Evolutionary conservation across 2,888 invertebrate genomes (phyloP).

Genomic region (Torymus aiolomorphi): DNA sequence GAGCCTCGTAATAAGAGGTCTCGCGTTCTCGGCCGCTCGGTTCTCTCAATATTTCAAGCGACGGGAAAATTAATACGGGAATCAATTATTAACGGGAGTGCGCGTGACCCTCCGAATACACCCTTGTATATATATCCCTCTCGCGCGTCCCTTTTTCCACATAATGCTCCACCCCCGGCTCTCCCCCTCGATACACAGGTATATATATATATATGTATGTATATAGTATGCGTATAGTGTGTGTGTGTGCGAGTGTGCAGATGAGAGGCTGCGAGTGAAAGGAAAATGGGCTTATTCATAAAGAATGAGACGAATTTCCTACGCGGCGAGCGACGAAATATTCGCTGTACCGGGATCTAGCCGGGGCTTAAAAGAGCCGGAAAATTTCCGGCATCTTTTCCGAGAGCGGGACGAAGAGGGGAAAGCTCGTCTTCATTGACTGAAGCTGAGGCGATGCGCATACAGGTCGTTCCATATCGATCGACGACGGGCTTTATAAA

Average conservation of each 20-base stretch:
- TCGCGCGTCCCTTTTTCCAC: conserved; percentile 52
- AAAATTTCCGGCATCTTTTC: conserved; percentile 52
- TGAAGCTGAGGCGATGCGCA: conserved; percentile 2
- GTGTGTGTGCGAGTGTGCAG: too few species aligned
- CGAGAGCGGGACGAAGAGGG: not conserved
- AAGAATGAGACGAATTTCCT: conserved; percentile 56
- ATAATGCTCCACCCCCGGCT: conserved; percentile 27
- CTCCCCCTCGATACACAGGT: conserved; percentile 16
- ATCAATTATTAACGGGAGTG: conserved; percentile 55
- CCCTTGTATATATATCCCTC: not conserved
- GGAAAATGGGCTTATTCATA: conserved; percentile 58
- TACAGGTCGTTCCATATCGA: not conserved
- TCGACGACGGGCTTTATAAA: too few species aligned
- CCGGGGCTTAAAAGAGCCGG: conserved; percentile 40
- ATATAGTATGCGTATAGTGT: too few species aligned
- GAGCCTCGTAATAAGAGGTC: not conserved
- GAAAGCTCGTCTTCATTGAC: conserved; percentile 16
- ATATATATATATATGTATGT: conserved; percentile 32
- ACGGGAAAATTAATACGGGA: conserved; percentile 54
- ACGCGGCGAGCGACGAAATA: conserved; percentile 28
- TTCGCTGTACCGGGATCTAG: conserved; percentile 29
- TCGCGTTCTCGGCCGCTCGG: not conserved
- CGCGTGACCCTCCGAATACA: conserved; percentile 34
- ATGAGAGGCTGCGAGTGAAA: conserved; percentile 41
- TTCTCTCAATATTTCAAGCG: conserved; percentile 38